A percentile compares a stretch with the other conserved stretches of the same genome.
Evolutionary conservation across 2,113 vertebrate genomes (phyloP).

Genomic region (Amazona guildingii): DNA sequence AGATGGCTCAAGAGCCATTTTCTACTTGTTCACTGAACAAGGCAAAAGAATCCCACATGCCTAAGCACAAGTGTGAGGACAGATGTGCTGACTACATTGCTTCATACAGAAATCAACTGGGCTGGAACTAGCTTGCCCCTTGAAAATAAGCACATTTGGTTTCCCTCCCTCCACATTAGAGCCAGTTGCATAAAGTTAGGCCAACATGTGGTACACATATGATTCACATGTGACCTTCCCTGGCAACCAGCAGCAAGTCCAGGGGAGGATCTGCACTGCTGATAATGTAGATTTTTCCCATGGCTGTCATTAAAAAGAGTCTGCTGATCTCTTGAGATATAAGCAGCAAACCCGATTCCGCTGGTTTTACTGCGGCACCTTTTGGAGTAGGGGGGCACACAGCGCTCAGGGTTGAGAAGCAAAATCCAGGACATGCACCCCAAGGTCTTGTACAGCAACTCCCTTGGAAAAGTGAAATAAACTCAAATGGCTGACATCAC

Average conservation of each 20-base stretch:
- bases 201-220: background rate
- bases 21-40: background rate
- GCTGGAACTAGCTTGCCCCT: background rate
- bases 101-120: background rate
- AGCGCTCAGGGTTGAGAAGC: background rate
- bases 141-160: background rate
- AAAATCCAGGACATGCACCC: background rate
- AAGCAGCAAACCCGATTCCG: background rate
- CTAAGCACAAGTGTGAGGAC: background rate
- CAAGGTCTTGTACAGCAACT: background rate
- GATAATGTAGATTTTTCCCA: background rate
- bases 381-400: background rate
- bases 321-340: background rate
- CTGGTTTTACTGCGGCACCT: background rate
- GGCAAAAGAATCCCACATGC: fast-evolving
- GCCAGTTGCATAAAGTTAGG: slow-evolving; percentile 8
- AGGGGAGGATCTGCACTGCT: background rate
- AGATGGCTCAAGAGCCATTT: background rate
- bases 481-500: background rate
- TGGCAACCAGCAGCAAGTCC: background rate
- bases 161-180: background rate
- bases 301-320: background rate
- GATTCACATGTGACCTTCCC: slow-evolving; percentile 3
- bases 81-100: background rate
- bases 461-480: background rate